These are phyloP conservation scores for Microplitis deprimator DNA, from an alignment of 2,888 invertebrate species.

Conservation along the genomic window DNA sequence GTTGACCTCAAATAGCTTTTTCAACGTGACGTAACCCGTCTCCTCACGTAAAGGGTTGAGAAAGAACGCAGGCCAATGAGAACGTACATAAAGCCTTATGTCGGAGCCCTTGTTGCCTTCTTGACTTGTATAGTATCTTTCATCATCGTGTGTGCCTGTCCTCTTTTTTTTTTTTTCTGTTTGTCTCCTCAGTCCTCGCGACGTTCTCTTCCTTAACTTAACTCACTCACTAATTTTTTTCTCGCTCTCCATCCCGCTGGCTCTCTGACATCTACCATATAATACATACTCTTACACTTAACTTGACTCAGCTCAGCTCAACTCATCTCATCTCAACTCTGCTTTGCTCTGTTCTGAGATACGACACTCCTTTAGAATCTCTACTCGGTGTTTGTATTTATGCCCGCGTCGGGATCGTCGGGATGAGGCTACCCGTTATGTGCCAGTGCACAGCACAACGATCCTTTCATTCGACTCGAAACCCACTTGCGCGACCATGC, in stretches of 20 bases:
- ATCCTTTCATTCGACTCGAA: constrained; percentile 62
- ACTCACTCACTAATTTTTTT: constrained; percentile 9
- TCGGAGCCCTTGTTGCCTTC: constrained; percentile 29
- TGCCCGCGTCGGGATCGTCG: constrained; percentile 36
- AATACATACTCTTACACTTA: no score
- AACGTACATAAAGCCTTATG: constrained; percentile 1
- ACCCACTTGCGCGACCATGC: constrained; percentile 51
- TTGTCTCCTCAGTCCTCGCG: constrained; percentile 4
- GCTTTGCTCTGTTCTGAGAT: neutral
- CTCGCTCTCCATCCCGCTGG: neutral
- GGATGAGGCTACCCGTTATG: constrained; percentile 50
- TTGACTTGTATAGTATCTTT: constrained; percentile 39
- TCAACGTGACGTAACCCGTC: constrained; percentile 66
- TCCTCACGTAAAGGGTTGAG: constrained; percentile 65
- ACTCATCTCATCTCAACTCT: constrained; percentile 1
- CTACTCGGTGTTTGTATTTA: constrained; percentile 17
- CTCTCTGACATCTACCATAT: neutral
- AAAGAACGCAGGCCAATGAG: constrained; percentile 52
- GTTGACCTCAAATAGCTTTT: constrained; percentile 73
- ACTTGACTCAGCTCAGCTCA: neutral
- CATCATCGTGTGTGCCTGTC: constrained; percentile 51
- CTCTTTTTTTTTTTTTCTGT: neutral
- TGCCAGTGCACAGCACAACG: constrained; percentile 52
- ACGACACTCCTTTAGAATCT: constrained; percentile 14
- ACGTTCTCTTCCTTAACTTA: constrained; percentile 22